Conservation (phyloP, 2,797 vertebrate genomes). For the Typhlichthys subterraneus region DNA sequence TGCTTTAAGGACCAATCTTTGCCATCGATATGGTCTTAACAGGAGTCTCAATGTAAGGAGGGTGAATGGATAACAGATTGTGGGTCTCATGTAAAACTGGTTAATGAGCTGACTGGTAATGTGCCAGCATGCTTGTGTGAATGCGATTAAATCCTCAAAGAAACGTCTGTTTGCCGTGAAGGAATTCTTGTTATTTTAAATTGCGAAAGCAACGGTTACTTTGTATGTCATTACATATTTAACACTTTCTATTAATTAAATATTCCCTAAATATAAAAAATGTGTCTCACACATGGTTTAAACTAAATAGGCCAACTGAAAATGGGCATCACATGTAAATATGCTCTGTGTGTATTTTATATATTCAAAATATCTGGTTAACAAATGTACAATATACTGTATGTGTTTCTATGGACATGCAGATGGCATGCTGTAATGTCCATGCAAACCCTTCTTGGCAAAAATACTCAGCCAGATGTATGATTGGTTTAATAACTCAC, state of each 20-base stretch:
- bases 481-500: constrained; percentile 17
- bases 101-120: constrained; percentile 36
- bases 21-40: constrained; percentile 45
- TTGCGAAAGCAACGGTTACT: not conserved
- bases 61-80: constrained; percentile 54
- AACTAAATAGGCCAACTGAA: too few relatives aligned
- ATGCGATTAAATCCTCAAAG: constrained; percentile 2
- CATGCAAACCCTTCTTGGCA: too few relatives aligned
- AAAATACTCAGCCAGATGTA: not conserved
- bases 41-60: constrained; percentile 37
- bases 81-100: constrained; percentile 35
- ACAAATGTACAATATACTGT: not conserved
- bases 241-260: too few relatives aligned
- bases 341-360: too few relatives aligned
- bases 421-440: not conserved
- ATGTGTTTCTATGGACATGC: not conserved
- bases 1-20: constrained; percentile 19
- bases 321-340: too few relatives aligned
- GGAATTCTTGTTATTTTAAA: not conserved
- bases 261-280: too few relatives aligned
- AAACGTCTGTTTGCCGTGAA: constrained; percentile 10
- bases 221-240: too few relatives aligned
- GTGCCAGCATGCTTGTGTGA: constrained; percentile 13
- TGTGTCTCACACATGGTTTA: too few relatives aligned
- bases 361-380: too few relatives aligned